These are phyloP conservation scores for Drosophila ficusphila DNA, from an alignment of 1,140 invertebrate genomes.

Conservation along the genomic window DNA sequence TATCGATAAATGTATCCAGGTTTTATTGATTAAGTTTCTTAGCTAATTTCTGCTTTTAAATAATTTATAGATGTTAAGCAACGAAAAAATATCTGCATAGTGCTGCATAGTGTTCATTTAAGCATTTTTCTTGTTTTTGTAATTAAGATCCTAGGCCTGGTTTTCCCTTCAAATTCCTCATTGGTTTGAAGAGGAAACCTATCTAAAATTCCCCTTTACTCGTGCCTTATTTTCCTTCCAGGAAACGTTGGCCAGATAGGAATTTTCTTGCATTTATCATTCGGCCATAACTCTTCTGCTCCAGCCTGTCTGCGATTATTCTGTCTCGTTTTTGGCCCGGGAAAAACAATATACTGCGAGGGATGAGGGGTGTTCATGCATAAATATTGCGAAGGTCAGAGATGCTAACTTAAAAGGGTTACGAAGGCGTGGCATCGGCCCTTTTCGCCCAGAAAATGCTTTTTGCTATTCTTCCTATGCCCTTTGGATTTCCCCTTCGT, in stretches of 20 bases:
- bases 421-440: background rate
- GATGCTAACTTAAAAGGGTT: slow-evolving; percentile 45
- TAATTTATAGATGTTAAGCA: too few relatives aligned
- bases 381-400: slow-evolving; percentile 61
- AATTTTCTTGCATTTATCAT: background rate
- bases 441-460: slow-evolving; percentile 13
- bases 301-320: background rate
- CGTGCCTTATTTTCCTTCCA: background rate
- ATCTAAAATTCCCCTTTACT: too few relatives aligned
- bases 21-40: too few relatives aligned
- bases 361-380: slow-evolving; percentile 14
- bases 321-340: background rate
- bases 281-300: background rate
- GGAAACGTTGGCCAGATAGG: background rate
- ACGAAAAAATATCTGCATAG: too few relatives aligned
- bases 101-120: too few relatives aligned
- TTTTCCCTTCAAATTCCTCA: too few relatives aligned
- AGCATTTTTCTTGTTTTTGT: too few relatives aligned
- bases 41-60: too few relatives aligned
- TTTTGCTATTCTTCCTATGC: slow-evolving; percentile 33
- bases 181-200: too few relatives aligned
- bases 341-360: background rate
- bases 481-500: too few relatives aligned
- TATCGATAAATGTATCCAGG: too few relatives aligned
- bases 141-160: too few relatives aligned